Evolutionary conservation across 1,140 invertebrate genomes (phyloP).

Genomic region (Drosophila oshimai): DNA sequence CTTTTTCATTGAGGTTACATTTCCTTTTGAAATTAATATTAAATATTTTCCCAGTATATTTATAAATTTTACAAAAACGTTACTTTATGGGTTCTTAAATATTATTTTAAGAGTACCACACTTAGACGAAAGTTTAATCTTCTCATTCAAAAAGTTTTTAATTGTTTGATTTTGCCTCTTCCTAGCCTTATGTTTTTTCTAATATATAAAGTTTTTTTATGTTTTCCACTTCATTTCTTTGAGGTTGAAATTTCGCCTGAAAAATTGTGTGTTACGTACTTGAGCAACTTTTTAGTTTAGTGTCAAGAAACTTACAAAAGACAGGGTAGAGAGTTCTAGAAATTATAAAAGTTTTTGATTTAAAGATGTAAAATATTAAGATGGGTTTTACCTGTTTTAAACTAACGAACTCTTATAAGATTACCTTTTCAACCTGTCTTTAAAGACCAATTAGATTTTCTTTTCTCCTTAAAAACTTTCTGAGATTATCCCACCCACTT

Average conservation of each 20-base stretch:
- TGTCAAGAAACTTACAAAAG: no score
- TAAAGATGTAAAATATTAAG: no score
- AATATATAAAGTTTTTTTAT: background rate
- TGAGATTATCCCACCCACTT: background rate
- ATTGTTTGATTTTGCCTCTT: background rate
- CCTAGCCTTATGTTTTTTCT: background rate
- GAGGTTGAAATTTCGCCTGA: no score
- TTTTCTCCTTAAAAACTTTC: background rate
- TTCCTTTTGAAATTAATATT: constrained; percentile 3
- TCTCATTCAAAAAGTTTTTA: background rate
- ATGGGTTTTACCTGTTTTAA: no score
- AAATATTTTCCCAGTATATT: background rate
- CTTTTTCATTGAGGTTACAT: background rate
- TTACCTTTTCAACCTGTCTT: background rate
- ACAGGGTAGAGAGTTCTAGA: no score
- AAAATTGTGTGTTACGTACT: no score
- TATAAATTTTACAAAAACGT: background rate
- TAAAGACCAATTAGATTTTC: background rate
- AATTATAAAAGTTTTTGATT: no score
- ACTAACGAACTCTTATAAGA: no score
- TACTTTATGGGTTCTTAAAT: background rate
- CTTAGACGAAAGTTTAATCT: background rate
- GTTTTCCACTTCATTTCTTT: background rate
- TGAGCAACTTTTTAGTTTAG: no score
- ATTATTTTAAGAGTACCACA: background rate